These are phyloP conservation scores for Varanus salvator DNA, from an alignment of 2,113 vertebrate genomes.

Conservation along the genomic window DNA sequence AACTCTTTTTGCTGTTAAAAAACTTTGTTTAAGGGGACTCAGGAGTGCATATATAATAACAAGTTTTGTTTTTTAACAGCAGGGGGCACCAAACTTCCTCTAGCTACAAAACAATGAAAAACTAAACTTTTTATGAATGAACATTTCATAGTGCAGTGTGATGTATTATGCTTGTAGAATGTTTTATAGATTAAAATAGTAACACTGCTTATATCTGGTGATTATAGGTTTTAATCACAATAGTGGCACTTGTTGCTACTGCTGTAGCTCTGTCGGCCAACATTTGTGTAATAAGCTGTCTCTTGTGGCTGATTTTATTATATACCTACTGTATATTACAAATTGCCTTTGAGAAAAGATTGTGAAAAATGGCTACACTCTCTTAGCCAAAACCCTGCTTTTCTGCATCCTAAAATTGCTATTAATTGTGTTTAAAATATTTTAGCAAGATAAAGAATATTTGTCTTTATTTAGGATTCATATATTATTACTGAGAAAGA, in stretches of 20 bases:
- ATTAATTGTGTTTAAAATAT: not conserved
- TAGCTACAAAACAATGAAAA: conserved; percentile 19
- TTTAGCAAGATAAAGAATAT: not conserved
- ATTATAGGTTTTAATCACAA: conserved; percentile 15
- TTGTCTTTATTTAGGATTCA: conserved; percentile 2
- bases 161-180: not conserved
- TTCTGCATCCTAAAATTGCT: conserved; percentile 2
- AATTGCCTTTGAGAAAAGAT: conserved; percentile 2
- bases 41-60: not conserved
- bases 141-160: not conserved
- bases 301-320: conserved; percentile 8
- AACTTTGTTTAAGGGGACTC: not conserved
- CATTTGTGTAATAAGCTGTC: conserved; percentile 10
- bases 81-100: conserved; percentile 71
- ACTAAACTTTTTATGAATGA: not conserved
- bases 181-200: conserved; percentile 31
- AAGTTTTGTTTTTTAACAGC: conserved; percentile 48
- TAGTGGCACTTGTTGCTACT: conserved; percentile 16
- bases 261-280: conserved; percentile 7
- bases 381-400: not conserved
- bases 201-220: conserved; percentile 21
- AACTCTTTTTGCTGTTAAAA: not conserved
- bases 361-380: conserved; percentile 8
- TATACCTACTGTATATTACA: not conserved
- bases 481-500: not conserved